Evolutionary conservation across 2,113 vertebrate genomes (phyloP).

Genomic region (Cariama cristata): DNA sequence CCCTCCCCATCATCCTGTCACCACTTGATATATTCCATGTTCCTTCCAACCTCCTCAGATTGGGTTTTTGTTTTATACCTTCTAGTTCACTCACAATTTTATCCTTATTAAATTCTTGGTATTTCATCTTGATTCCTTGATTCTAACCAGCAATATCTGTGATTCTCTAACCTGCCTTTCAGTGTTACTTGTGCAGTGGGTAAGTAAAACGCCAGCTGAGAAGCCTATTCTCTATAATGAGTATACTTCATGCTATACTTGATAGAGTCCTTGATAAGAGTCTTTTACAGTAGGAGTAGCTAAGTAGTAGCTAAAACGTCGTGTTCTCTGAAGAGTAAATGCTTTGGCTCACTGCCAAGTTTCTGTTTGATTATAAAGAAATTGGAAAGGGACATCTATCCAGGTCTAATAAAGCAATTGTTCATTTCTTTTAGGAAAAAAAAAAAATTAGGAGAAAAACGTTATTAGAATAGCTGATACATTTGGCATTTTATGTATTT

Average conservation of each 20-base stretch:
- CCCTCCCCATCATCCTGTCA: background rate
- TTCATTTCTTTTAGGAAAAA: background rate
- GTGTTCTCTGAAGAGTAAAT: background rate
- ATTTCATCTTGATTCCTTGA: background rate
- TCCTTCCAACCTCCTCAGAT: background rate
- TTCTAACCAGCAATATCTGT: background rate
- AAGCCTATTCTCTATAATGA: background rate
- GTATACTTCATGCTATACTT: background rate
- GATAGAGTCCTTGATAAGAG: slow-evolving; percentile 11
- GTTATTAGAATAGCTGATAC: background rate
- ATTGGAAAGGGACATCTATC: background rate
- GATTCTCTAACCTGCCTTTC: background rate
- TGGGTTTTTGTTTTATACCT: background rate
- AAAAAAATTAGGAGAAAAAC: background rate
- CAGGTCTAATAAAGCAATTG: background rate
- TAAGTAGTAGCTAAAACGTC: slow-evolving; percentile 30
- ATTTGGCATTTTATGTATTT: slow-evolving; percentile 45
- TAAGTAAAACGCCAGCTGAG: slow-evolving; percentile 9
- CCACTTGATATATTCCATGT: background rate
- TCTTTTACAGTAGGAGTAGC: slow-evolving; percentile 7
- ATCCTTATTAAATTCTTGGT: background rate
- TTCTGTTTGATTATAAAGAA: slow-evolving; percentile 11
- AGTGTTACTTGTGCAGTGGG: background rate
- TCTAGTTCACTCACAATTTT: background rate
- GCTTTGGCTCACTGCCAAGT: slow-evolving; percentile 21